Conservation (phyloP, 37 sponge, comb jelly and placozoan species). For the Aplysina aerophoba region DNA sequence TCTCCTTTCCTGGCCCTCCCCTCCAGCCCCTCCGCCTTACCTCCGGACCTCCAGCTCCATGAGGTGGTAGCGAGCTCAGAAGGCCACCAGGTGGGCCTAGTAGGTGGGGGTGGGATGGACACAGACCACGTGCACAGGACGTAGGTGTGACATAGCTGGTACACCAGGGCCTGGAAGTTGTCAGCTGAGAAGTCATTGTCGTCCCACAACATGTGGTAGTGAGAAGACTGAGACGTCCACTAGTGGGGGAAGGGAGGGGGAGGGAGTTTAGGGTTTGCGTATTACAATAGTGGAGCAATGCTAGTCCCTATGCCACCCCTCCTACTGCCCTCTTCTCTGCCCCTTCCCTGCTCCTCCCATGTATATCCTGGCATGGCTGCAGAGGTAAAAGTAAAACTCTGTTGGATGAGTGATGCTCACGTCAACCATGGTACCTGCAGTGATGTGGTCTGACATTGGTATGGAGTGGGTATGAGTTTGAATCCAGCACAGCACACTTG, state of each 20-base stretch:
- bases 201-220: conserved; percentile 96
- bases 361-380: conserved; percentile 94
- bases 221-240: conserved; percentile 95
- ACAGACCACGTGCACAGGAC: conserved; percentile 93
- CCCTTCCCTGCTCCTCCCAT: conserved; percentile 18
- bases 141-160: conserved; percentile 97
- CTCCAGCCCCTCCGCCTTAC: conserved; percentile 22
- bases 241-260: background rate
- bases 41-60: conserved; percentile 83
- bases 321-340: too few species aligned
- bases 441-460: conserved; percentile 96
- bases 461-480: too few species aligned
- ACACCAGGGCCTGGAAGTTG: conserved; percentile 90
- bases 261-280: too few species aligned
- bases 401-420: conserved; percentile 92
- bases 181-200: conserved; percentile 95
- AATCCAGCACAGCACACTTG: too few species aligned
- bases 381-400: conserved; percentile 96
- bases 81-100: conserved; percentile 95
- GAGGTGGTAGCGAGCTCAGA: conserved; percentile 90
- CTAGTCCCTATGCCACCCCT: too few species aligned
- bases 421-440: conserved; percentile 96
- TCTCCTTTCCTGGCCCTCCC: too few species aligned
- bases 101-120: conserved; percentile 97
- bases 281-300: too few species aligned